A percentile compares a stretch with the other conserved stretches of the same genome.
Evolutionary conservation across 2,888 invertebrate genomes (phyloP).

Genomic region (Therioaphis trifolii): DNA sequence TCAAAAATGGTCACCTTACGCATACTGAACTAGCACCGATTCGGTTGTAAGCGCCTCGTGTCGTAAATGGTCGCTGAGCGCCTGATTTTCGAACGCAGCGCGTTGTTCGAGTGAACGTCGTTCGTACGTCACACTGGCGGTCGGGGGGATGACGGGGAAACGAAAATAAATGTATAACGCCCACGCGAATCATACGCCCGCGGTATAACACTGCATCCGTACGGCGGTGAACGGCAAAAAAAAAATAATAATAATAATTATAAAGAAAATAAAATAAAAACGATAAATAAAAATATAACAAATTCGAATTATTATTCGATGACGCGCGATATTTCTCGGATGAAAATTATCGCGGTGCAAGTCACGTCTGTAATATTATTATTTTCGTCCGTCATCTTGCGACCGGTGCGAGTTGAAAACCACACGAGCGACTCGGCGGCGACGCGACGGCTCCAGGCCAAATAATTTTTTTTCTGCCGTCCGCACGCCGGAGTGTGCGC

Average conservation of each 20-base stretch:
- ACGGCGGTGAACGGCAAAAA: no score
- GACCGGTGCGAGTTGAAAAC: neutral
- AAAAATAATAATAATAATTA: no score
- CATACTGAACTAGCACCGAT: no score
- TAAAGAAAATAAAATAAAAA: neutral
- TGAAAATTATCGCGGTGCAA: conserved; percentile 39
- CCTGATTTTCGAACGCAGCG: no score
- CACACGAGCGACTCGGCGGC: neutral
- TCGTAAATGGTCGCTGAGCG: no score
- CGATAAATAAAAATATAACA: conserved; percentile 20
- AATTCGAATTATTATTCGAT: conserved; percentile 25
- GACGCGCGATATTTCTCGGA: conserved; percentile 27
- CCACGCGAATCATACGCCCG: neutral
- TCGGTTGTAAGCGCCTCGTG: no score
- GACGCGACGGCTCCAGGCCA: neutral
- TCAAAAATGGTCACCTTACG: no score
- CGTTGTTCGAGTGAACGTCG: no score
- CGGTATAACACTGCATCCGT: no score
- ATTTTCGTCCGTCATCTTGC: conserved; percentile 41
- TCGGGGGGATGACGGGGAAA: no score
- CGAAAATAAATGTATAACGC: neutral
- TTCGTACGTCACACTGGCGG: no score
- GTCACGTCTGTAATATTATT: conserved; percentile 11
- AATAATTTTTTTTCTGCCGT: neutral
- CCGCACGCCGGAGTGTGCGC: neutral